Conservation (phyloP, 2,113 vertebrate species). For the Ellobius talpinus region DNA sequence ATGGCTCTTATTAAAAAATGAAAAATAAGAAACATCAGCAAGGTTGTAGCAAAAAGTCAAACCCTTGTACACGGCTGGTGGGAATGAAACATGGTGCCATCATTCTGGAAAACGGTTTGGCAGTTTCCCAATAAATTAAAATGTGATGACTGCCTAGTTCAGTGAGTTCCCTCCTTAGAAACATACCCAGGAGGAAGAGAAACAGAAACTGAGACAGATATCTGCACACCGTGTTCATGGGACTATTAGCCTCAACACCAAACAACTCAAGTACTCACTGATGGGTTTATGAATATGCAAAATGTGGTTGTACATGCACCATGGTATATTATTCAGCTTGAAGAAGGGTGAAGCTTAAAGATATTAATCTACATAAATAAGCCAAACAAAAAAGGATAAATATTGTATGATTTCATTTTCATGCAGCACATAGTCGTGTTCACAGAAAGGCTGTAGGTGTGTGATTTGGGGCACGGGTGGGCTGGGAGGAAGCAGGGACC, state of each 20-base stretch:
- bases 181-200: background rate
- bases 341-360: background rate
- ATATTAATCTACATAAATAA: background rate
- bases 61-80: background rate
- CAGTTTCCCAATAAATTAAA: slow-evolving; percentile 3
- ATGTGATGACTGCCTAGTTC: background rate
- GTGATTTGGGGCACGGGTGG: background rate
- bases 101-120: background rate
- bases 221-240: background rate
- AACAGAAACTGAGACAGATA: background rate
- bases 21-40: background rate
- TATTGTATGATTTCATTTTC: background rate
- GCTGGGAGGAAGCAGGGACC: background rate
- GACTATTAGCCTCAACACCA: background rate
- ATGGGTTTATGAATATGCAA: background rate
- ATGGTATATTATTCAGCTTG: background rate
- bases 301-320: background rate
- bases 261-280: background rate
- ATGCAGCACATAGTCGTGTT: background rate
- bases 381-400: slow-evolving; percentile 3
- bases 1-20: background rate
- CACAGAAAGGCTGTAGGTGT: background rate
- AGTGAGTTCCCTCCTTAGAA: background rate
- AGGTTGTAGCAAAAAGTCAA: background rate
- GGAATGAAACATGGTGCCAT: background rate